Evolutionary conservation across 2,113 vertebrate genomes (phyloP).

Genomic region (Agelaius phoeniceus): DNA sequence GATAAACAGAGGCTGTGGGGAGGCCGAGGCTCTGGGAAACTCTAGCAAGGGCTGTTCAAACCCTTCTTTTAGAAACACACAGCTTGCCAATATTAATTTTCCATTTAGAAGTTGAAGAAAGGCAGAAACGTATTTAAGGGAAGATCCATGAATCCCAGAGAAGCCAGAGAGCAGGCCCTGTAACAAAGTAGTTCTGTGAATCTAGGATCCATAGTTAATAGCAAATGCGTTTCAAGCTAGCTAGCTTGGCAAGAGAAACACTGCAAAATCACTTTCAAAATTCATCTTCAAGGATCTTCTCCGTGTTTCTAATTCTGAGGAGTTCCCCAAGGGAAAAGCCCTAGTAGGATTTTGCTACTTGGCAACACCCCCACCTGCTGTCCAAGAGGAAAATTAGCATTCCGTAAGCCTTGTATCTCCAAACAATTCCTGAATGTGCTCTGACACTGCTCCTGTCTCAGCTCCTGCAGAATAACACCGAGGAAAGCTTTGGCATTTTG

Average conservation of each 20-base stretch:
- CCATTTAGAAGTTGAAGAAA: background rate
- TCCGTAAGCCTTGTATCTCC: background rate
- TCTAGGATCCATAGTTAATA: background rate
- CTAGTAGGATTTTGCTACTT: background rate
- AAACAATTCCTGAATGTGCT: background rate
- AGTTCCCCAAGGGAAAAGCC: background rate
- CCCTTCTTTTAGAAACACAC: slow-evolving; percentile 12
- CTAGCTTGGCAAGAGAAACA: background rate
- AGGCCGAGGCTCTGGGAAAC: background rate
- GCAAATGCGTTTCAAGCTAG: background rate
- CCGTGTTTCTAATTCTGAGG: background rate
- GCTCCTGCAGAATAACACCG: background rate
- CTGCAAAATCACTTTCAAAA: background rate
- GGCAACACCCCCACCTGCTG: slow-evolving; percentile 54
- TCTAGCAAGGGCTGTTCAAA: background rate
- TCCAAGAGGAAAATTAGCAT: background rate
- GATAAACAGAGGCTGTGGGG: slow-evolving; percentile 21
- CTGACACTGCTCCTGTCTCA: background rate
- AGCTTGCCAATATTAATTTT: background rate
- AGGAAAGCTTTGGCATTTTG: background rate
- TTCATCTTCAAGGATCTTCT: background rate
- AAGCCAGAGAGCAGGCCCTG: background rate
- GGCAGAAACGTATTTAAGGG: background rate
- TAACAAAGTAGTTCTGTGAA: background rate
- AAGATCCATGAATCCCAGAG: background rate